phyloP scores from a whole-genome alignment of 2,113 vertebrate species.

The Passer montanus region DNA sequence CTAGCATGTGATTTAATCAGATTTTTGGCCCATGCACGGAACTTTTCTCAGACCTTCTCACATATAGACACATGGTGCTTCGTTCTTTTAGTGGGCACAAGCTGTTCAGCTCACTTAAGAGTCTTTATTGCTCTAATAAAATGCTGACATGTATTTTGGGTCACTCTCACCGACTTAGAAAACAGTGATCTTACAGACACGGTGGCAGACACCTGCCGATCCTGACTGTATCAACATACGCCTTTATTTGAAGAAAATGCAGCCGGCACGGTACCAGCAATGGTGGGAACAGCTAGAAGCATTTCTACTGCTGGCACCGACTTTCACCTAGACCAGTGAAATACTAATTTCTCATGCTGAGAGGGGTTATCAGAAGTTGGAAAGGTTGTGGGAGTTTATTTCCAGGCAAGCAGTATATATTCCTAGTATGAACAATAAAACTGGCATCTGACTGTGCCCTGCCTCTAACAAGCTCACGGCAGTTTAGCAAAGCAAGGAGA shows the following conservation, averaged over 20 bases:
- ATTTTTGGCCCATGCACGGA: background rate
- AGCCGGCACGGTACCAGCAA: background rate
- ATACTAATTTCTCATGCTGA: background rate
- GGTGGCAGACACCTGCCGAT: background rate
- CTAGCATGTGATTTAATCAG: background rate
- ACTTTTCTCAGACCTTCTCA: background rate
- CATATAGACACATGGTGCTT: background rate
- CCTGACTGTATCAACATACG: fast-evolving
- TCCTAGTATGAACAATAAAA: background rate
- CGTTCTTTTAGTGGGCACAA: background rate
- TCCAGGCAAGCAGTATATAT: background rate
- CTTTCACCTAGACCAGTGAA: background rate
- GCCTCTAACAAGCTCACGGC: background rate
- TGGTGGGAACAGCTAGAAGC: background rate
- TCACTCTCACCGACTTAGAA: background rate
- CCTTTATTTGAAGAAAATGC: background rate
- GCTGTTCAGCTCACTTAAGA: background rate
- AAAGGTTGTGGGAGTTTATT: background rate
- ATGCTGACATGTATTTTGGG: background rate
- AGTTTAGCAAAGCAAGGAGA: background rate
- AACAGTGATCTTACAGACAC: background rate
- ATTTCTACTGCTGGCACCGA: background rate
- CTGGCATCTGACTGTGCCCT: background rate
- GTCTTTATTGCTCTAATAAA: background rate
- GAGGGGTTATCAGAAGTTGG: background rate